phyloP scores from a whole-genome alignment of 1,140 invertebrate species.

The Drosophila pandora region DNA sequence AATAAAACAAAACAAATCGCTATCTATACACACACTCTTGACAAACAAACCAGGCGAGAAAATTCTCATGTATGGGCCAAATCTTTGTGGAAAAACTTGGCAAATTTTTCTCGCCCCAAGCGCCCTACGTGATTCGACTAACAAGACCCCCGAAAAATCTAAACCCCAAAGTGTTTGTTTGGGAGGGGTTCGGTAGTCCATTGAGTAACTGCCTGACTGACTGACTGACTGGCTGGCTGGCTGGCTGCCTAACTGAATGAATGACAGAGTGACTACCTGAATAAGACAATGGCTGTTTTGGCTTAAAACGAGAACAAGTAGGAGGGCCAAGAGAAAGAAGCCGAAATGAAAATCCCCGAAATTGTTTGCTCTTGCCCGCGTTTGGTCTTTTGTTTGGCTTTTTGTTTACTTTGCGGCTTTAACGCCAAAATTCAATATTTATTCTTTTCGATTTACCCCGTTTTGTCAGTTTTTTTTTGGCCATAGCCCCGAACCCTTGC shows the following conservation, averaged over 20 bases:
- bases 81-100: conserved; percentile 74
- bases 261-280: too few species aligned
- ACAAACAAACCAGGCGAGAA: conserved; percentile 43
- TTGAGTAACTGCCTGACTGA: conserved; percentile 36
- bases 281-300: too few species aligned
- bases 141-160: conserved; percentile 12
- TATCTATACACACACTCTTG: not conserved
- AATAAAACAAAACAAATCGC: conserved; percentile 55
- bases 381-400: conserved; percentile 52
- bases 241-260: not conserved
- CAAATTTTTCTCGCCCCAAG: conserved; percentile 67
- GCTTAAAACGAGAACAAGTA: conserved; percentile 41
- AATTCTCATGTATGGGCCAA: conserved; percentile 50
- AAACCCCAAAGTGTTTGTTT: conserved; percentile 44
- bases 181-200: conserved; percentile 20
- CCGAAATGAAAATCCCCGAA: conserved; percentile 55
- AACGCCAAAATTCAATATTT: conserved; percentile 78
- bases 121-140: conserved; percentile 67
- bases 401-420: conserved; percentile 63
- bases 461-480: conserved; percentile 1
- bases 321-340: conserved; percentile 41
- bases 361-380: conserved; percentile 59
- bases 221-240: conserved; percentile 31
- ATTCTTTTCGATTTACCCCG: conserved; percentile 68
- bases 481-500: not conserved